Conservation (phyloP, 2,797 vertebrate species). For the Austrolebias charrua region DNA sequence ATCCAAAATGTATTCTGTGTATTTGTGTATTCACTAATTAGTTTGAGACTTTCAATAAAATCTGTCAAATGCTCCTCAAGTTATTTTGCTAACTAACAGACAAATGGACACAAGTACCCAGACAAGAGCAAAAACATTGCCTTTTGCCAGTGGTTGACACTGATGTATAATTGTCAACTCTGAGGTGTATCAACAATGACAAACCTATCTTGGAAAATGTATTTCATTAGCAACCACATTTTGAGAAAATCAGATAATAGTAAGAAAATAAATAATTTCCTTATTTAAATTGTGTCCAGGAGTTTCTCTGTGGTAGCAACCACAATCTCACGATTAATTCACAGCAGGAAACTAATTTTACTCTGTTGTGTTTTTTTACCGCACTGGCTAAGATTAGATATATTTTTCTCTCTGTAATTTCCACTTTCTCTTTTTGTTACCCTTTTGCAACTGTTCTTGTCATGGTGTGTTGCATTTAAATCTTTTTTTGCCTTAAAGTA, state of each 20-base stretch:
- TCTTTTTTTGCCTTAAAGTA: constrained; percentile 18
- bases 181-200: neutral
- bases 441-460: constrained; percentile 17
- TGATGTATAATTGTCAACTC: too few relatives aligned
- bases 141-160: too few relatives aligned
- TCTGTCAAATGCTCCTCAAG: too few relatives aligned
- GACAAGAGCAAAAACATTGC: too few relatives aligned
- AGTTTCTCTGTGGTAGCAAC: constrained; percentile 37
- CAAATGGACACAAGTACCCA: too few relatives aligned
- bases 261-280: constrained; percentile 44
- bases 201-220: neutral
- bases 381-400: constrained; percentile 41
- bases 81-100: too few relatives aligned
- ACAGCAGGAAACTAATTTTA: constrained; percentile 62
- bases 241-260: constrained; percentile 31
- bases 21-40: too few relatives aligned
- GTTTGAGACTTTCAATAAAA: too few relatives aligned
- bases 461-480: constrained; percentile 27
- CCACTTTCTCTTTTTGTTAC: constrained; percentile 33
- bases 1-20: too few relatives aligned
- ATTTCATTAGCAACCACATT: neutral
- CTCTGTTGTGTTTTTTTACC: constrained; percentile 34
- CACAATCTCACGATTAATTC: constrained; percentile 64
- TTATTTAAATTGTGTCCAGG: constrained; percentile 48
- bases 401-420: constrained; percentile 26